These are phyloP conservation scores for Toxonevra muliebris DNA, from an alignment of 2,888 invertebrate genomes.

Conservation along the genomic window DNA sequence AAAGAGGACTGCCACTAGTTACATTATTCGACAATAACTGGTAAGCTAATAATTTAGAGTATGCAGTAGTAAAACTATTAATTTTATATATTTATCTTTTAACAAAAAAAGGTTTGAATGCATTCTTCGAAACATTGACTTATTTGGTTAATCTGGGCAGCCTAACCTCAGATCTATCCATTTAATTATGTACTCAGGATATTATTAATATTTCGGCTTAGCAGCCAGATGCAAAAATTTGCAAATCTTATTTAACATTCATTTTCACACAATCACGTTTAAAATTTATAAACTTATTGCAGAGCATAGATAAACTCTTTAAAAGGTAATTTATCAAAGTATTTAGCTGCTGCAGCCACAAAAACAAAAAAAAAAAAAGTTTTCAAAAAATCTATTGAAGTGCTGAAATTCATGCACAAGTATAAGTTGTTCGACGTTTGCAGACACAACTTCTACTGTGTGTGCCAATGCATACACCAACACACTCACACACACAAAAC, in stretches of 20 bases:
- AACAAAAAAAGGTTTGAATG: too few relatives aligned
- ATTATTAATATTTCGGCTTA: not conserved
- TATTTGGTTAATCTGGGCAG: too few relatives aligned
- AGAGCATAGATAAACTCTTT: slow-evolving; percentile 35
- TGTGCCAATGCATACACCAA: not conserved
- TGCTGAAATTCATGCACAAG: slow-evolving; percentile 39
- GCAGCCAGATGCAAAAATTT: not conserved
- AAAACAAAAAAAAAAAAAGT: slow-evolving; percentile 21
- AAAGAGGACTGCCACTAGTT: too few relatives aligned
- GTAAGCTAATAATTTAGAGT: too few relatives aligned
- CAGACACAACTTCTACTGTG: not conserved
- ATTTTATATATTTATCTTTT: too few relatives aligned
- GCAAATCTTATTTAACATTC: not conserved
- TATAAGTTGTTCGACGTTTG: slow-evolving; percentile 20
- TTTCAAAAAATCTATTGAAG: slow-evolving; percentile 29
- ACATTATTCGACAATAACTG: too few relatives aligned
- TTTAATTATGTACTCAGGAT: too few relatives aligned
- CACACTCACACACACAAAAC: not conserved
- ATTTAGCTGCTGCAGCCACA: slow-evolving; percentile 12
- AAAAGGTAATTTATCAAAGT: slow-evolving; percentile 40
- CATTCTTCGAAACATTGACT: too few relatives aligned
- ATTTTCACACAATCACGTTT: not conserved
- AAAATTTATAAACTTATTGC: slow-evolving; percentile 35
- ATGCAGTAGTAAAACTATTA: too few relatives aligned
- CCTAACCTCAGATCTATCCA: too few relatives aligned